phyloP scores from a whole-genome alignment of 2,113 vertebrate genomes.

The Pterocles orientalis region DNA sequence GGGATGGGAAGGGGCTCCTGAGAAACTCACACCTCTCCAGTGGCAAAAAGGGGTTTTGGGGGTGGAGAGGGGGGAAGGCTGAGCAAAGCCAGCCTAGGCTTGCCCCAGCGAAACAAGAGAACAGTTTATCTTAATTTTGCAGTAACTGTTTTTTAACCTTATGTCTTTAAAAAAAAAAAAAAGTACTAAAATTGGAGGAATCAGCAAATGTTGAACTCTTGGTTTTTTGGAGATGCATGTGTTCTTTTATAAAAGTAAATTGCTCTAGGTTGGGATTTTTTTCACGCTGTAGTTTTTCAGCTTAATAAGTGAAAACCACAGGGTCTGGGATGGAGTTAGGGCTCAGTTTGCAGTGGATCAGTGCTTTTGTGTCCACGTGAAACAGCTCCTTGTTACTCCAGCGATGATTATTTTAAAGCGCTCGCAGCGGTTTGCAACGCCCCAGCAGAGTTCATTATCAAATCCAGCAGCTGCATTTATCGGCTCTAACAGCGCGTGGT shows the following conservation, averaged over 20 bases:
- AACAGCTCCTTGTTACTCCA: neutral
- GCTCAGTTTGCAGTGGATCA: neutral
- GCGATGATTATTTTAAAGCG: fast-evolving
- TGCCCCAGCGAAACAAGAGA: neutral
- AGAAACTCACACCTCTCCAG: neutral
- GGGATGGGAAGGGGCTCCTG: neutral
- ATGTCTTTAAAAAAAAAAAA: neutral
- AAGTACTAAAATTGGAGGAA: neutral
- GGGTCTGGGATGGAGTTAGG: neutral
- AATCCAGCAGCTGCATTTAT: neutral
- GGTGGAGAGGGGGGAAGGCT: neutral
- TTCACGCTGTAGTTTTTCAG: fast-evolving
- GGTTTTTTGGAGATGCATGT: neutral
- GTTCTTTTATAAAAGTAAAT: neutral
- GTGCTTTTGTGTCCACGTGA: fast-evolving
- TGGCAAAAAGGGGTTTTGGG: neutral
- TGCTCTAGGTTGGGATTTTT: neutral
- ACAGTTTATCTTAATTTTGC: neutral
- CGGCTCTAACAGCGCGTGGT: fast-evolving
- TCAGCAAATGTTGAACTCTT: neutral
- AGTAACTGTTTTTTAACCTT: neutral
- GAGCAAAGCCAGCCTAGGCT: neutral
- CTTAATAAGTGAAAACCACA: neutral
- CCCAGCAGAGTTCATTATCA: neutral
- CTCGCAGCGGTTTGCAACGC: neutral